phyloP scores from a whole-genome alignment of 2,797 vertebrate genomes.

The Characodon lateralis region DNA sequence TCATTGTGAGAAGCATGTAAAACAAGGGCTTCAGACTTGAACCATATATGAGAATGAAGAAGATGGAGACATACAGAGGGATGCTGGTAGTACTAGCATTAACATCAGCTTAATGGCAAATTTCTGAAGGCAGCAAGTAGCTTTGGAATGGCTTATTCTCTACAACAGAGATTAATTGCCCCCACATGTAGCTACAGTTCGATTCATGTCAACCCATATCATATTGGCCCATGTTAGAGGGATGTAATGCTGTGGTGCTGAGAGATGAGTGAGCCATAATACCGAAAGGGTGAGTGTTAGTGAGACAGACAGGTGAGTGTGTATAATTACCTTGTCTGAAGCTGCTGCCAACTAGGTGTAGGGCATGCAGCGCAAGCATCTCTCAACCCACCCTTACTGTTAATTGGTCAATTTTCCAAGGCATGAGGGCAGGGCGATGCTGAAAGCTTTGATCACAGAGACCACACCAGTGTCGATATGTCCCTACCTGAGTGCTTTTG shows the following conservation, averaged over 20 bases:
- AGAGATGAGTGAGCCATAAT: slow-evolving; percentile 72
- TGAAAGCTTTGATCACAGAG: slow-evolving; percentile 77
- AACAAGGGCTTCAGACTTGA: slow-evolving; percentile 12
- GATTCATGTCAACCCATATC: slow-evolving; percentile 56
- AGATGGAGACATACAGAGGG: slow-evolving; percentile 2
- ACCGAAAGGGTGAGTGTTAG: slow-evolving; percentile 56
- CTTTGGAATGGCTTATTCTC: slow-evolving; percentile 25
- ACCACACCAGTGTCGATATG: slow-evolving; percentile 70
- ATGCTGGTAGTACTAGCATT: slow-evolving; percentile 4
- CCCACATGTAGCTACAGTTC: slow-evolving; percentile 61
- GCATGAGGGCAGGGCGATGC: slow-evolving; percentile 66
- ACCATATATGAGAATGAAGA: slow-evolving; percentile 50
- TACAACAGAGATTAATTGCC: slow-evolving; percentile 44
- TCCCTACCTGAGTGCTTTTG: slow-evolving; percentile 75
- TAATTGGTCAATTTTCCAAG: slow-evolving; percentile 77
- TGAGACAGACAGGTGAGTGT: slow-evolving; percentile 67
- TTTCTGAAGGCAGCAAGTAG: slow-evolving; percentile 18
- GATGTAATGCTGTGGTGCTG: slow-evolving; percentile 68
- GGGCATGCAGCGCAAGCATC: slow-evolving; percentile 53
- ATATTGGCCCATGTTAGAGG: slow-evolving; percentile 62
- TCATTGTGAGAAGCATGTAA: neutral
- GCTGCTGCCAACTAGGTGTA: slow-evolving; percentile 64
- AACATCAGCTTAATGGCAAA: slow-evolving; percentile 19
- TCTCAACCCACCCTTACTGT: slow-evolving; percentile 43
- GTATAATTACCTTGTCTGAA: slow-evolving; percentile 78